phyloP scores from a whole-genome alignment of 1,140 invertebrate species.

The Lutraria rhynchaena region DNA sequence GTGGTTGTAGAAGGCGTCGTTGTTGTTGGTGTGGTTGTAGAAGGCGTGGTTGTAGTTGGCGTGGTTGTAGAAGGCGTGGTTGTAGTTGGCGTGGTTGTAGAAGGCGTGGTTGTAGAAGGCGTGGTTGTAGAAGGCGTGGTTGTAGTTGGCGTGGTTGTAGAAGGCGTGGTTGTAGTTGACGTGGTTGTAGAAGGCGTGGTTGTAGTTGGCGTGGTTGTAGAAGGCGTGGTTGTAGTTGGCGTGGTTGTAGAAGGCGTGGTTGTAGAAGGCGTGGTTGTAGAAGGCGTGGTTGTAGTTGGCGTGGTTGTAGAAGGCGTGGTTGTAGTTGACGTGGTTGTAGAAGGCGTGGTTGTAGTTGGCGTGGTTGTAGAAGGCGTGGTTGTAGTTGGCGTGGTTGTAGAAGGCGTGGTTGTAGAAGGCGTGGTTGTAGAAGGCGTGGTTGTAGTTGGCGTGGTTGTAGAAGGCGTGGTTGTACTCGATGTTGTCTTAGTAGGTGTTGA shows the following conservation, averaged over 20 bases:
- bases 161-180: not conserved
- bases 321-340: not conserved
- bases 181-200: conserved; percentile 10
- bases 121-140: not conserved
- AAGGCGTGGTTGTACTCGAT: not conserved
- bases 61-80: not conserved
- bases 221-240: not conserved
- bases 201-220: conserved; percentile 3
- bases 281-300: not conserved
- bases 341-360: not conserved
- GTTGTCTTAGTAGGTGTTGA: conserved; percentile 6
- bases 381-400: not conserved
- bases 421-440: not conserved
- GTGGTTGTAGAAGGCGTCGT: not conserved
- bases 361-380: not conserved
- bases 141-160: not conserved
- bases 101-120: not conserved
- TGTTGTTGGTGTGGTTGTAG: not conserved
- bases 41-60: not conserved
- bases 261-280: not conserved
- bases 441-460: not conserved
- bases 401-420: not conserved
- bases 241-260: not conserved
- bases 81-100: not conserved
- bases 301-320: not conserved